A percentile compares a stretch with the other conserved stretches of the same genome.
phyloP scores from a whole-genome alignment of 1,140 invertebrate species.

The Araneus ventricosus region DNA sequence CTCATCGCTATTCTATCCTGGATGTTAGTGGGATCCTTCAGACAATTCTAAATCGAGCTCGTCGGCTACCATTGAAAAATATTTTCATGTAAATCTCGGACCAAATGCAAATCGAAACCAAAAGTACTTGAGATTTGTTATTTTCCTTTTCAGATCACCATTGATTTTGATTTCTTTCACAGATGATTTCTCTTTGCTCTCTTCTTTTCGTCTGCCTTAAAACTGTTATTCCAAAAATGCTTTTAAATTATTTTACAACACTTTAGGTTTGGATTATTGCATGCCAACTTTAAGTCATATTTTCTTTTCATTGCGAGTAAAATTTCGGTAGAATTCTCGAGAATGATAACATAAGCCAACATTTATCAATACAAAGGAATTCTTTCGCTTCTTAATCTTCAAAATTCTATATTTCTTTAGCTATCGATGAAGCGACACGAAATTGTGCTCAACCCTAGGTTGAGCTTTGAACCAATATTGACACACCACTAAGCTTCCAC shows the following conservation, averaged over 20 bases:
- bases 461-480: conserved; percentile 51
- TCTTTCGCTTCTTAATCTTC: neutral
- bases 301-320: no score
- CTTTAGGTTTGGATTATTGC: no score
- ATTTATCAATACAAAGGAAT: neutral
- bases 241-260: no score
- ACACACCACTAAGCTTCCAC: conserved; percentile 51
- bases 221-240: no score
- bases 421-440: neutral
- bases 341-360: no score
- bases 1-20: conserved; percentile 53
- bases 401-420: conserved; percentile 6
- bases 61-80: conserved; percentile 57
- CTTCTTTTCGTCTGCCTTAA: no score
- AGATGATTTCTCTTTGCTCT: neutral
- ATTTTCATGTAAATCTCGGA: conserved; percentile 21
- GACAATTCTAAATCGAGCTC: conserved; percentile 62
- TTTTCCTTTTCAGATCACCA: conserved; percentile 4
- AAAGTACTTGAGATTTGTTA: conserved; percentile 60
- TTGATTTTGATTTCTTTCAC: conserved; percentile 30
- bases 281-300: no score
- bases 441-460: conserved; percentile 5
- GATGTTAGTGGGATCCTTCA: conserved; percentile 16
- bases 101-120: conserved; percentile 58
- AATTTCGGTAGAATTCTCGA: no score